Percentiles rank a stretch among this genome's conserved stretches.
phyloP scores from a whole-genome alignment of 2,113 vertebrate genomes.

The Acinonyx jubatus region DNA sequence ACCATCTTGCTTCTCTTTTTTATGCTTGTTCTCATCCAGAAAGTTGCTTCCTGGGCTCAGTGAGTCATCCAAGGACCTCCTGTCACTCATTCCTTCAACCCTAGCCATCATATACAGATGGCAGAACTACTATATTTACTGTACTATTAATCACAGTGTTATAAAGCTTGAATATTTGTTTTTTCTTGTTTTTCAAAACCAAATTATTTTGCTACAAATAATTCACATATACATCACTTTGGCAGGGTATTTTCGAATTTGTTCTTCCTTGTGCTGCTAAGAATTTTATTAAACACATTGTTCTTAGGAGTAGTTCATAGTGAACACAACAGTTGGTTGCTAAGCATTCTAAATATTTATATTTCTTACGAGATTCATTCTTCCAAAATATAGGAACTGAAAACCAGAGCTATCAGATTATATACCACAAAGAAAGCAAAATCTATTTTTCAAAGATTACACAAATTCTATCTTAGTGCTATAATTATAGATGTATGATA shows the following conservation, averaged over 20 bases:
- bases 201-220: slow-evolving; percentile 61
- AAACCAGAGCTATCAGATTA: slow-evolving; percentile 60
- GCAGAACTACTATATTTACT: not conserved
- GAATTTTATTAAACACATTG: slow-evolving; percentile 60
- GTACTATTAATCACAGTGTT: not conserved
- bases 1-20: not conserved
- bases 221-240: slow-evolving; percentile 23
- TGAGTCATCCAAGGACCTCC: not conserved
- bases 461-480: not conserved
- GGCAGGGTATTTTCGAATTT: slow-evolving; percentile 34
- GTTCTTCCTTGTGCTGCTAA: slow-evolving; percentile 42
- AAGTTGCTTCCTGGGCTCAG: not conserved
- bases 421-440: not conserved
- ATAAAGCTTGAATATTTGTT: not conserved
- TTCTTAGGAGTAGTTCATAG: slow-evolving; percentile 56
- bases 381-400: slow-evolving; percentile 60
- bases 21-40: not conserved
- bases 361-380: slow-evolving; percentile 18
- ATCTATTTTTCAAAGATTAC: slow-evolving; percentile 36
- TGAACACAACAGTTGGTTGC: slow-evolving; percentile 75
- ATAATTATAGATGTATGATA: slow-evolving; percentile 18
- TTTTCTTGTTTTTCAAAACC: slow-evolving; percentile 73
- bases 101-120: not conserved
- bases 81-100: not conserved
- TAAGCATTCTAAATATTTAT: slow-evolving; percentile 86